Evolutionary conservation across 2,113 vertebrate genomes (phyloP).

Genomic region (Peromyscus polionotus): DNA sequence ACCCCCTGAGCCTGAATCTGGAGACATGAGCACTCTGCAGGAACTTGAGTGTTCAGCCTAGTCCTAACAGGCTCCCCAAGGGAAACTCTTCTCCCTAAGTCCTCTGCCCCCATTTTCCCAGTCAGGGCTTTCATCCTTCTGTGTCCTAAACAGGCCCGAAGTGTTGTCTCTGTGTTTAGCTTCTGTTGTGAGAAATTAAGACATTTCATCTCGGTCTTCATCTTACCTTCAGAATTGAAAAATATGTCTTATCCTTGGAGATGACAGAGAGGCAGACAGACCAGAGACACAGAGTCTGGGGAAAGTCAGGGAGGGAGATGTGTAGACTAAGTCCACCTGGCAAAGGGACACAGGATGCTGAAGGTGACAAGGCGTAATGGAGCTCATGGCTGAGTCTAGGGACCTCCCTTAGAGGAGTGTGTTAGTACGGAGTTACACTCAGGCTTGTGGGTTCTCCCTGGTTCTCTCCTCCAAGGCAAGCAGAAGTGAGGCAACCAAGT

Average conservation of each 20-base stretch:
- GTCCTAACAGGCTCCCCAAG: background rate
- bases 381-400: background rate
- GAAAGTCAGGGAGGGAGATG: background rate
- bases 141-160: background rate
- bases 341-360: background rate
- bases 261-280: background rate
- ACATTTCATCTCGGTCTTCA: background rate
- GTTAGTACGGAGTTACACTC: fast-evolving
- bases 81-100: background rate
- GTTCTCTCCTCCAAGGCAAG: background rate
- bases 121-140: background rate
- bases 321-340: too few relatives aligned
- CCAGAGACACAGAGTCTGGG: background rate
- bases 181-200: background rate
- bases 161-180: background rate
- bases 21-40: background rate
- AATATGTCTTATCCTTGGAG: background rate
- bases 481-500: background rate
- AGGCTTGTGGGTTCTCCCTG: background rate
- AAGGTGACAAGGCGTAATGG: background rate
- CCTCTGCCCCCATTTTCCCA: too few relatives aligned
- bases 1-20: background rate
- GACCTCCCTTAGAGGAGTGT: background rate
- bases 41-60: background rate
- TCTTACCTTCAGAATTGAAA: background rate